Percentiles rank a stretch among this genome's conserved stretches.
Conservation (phyloP, 2,113 vertebrate species). For the Pomatorhinus ruficollis region DNA sequence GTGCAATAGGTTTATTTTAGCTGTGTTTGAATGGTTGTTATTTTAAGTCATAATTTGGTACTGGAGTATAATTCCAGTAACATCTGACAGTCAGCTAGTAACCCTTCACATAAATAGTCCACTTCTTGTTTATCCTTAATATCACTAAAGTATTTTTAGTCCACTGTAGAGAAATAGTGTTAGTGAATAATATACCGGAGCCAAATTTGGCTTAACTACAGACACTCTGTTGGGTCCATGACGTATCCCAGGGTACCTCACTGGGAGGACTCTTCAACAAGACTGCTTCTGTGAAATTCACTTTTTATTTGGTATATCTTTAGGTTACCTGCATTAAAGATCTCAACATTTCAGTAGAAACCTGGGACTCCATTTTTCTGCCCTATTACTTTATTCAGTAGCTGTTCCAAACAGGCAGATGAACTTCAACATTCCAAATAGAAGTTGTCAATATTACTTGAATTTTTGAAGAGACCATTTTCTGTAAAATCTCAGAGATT, state of each 20-base stretch:
- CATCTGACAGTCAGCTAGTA: background rate
- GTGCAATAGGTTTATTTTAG: background rate
- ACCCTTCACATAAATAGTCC: background rate
- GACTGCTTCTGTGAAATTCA: background rate
- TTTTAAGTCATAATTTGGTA: background rate
- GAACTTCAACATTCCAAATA: background rate
- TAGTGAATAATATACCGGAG: background rate
- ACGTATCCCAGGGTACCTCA: background rate
- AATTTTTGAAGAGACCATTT: background rate
- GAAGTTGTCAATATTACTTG: background rate
- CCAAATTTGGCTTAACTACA: background rate
- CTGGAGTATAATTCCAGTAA: background rate
- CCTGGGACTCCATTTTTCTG: background rate
- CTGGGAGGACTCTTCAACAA: background rate
- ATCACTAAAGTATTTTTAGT: background rate
- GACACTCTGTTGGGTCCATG: background rate
- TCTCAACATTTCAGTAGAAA: background rate
- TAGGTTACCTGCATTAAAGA: background rate
- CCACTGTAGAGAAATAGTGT: background rate
- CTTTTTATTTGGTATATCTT: background rate
- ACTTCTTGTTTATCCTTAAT: background rate
- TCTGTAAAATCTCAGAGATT: background rate
- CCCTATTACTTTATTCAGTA: background rate
- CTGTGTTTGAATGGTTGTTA: background rate
- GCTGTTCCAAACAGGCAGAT: background rate